A percentile compares a stretch with the other conserved stretches of the same genome.
Conservation (phyloP, 2,888 invertebrate species). For the Calephelis perditalis region DNA sequence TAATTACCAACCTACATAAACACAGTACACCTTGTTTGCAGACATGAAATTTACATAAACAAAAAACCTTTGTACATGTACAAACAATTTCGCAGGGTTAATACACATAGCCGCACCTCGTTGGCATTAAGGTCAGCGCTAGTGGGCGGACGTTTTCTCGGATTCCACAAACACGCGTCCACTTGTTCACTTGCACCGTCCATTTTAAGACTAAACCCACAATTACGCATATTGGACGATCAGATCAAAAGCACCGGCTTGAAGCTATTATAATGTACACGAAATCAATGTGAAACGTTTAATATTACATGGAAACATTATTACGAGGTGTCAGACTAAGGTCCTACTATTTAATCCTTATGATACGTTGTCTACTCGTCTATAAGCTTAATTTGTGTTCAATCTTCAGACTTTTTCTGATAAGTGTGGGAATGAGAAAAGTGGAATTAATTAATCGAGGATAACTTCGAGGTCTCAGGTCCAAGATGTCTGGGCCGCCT, state of each 20-base stretch:
- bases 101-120: conserved; percentile 28
- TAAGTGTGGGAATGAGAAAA: conserved; percentile 3
- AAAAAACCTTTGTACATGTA: conserved; percentile 22
- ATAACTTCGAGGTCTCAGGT: too few species aligned
- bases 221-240: conserved; percentile 74
- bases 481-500: too few species aligned
- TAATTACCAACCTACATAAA: conserved; percentile 12
- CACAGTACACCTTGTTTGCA: conserved; percentile 5
- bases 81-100: conserved; percentile 28
- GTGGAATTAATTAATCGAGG: too few species aligned
- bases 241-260: conserved; percentile 62
- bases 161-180: conserved; percentile 29
- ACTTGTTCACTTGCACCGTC: conserved; percentile 40
- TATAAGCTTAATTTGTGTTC: conserved; percentile 11
- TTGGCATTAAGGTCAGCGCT: conserved; percentile 29
- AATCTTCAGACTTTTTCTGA: conserved; percentile 8
- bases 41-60: conserved; percentile 16
- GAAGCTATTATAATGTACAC: conserved; percentile 52
- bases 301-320: conserved; percentile 37
- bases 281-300: conserved; percentile 62
- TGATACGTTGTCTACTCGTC: conserved; percentile 11
- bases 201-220: conserved; percentile 60
- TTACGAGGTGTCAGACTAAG: conserved; percentile 30
- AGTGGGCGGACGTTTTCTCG: conserved; percentile 33
- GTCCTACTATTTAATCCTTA: conserved; percentile 21